Conservation (phyloP, 2,113 vertebrate genomes). For the Ariopsis seemanni region DNA sequence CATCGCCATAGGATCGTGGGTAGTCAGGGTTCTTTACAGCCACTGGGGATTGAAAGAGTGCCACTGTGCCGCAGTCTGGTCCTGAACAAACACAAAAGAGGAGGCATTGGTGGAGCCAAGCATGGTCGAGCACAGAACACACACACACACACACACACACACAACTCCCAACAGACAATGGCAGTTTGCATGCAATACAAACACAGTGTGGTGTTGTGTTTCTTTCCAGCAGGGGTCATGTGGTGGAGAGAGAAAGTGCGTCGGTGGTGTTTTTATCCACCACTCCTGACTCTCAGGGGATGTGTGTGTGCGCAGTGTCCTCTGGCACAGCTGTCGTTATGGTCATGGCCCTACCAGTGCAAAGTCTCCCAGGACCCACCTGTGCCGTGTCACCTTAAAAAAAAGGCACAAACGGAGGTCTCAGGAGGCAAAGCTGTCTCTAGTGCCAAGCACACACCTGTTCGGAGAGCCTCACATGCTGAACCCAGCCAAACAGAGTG, state of each 20-base stretch:
- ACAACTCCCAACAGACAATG: constrained; percentile 23
- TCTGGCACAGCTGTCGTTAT: constrained; percentile 23
- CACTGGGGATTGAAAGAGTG: constrained; percentile 72
- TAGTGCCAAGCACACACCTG: background rate
- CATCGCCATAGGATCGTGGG: constrained; percentile 73
- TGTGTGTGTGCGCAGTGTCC: background rate
- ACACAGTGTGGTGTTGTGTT: constrained; percentile 34
- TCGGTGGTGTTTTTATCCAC: constrained; percentile 34
- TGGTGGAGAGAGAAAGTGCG: constrained; percentile 17
- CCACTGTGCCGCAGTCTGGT: constrained; percentile 73
- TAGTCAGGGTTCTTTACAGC: constrained; percentile 72
- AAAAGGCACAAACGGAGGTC: background rate
- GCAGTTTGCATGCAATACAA: constrained; percentile 32
- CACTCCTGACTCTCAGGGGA: background rate
- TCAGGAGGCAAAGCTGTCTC: constrained; percentile 10
- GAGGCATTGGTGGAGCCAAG: constrained; percentile 37
- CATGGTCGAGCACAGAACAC: background rate
- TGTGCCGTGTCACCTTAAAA: background rate
- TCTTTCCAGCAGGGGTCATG: constrained; percentile 46
- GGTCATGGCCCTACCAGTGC: background rate
- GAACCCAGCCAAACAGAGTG: background rate
- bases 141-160: background rate
- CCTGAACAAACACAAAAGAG: constrained; percentile 61
- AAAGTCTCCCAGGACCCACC: background rate
- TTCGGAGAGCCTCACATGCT: constrained; percentile 5